Evolutionary conservation across 2,113 vertebrate species (phyloP).

Genomic region (Erpornis zantholeuca): DNA sequence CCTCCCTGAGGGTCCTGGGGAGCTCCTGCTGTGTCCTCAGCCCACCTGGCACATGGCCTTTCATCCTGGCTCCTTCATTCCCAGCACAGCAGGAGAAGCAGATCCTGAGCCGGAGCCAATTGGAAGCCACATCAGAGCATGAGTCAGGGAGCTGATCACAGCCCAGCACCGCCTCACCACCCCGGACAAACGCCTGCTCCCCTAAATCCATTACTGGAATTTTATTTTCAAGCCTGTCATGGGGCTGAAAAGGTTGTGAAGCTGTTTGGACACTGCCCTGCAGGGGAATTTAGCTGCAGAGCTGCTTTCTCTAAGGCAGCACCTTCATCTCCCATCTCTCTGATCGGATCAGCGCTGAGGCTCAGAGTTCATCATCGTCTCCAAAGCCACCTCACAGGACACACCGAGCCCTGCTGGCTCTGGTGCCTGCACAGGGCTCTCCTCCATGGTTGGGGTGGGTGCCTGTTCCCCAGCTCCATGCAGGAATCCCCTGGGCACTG

Average conservation of each 20-base stretch:
- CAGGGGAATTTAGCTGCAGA: background rate
- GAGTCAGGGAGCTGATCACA: background rate
- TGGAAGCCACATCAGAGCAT: background rate
- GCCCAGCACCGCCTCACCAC: background rate
- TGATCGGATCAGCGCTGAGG: background rate
- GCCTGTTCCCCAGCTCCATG: background rate
- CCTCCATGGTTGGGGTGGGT: accelerated
- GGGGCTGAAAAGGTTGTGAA: background rate
- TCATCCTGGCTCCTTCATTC: background rate
- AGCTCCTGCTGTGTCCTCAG: accelerated
- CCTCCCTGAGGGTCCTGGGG: accelerated
- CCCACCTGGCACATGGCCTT: background rate
- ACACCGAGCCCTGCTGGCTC: accelerated
- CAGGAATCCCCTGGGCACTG: accelerated
- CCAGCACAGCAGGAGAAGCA: background rate
- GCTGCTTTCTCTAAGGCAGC: background rate
- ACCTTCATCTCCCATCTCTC: background rate
- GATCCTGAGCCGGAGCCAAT: accelerated
- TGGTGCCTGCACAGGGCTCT: background rate
- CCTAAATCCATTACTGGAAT: background rate
- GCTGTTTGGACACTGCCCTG: background rate
- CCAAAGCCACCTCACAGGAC: background rate
- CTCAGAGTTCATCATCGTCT: background rate
- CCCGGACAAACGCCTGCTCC: background rate
- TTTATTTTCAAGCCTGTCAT: background rate